Evolutionary conservation across 2,888 invertebrate genomes (phyloP).

Genomic region (Dione juno): DNA sequence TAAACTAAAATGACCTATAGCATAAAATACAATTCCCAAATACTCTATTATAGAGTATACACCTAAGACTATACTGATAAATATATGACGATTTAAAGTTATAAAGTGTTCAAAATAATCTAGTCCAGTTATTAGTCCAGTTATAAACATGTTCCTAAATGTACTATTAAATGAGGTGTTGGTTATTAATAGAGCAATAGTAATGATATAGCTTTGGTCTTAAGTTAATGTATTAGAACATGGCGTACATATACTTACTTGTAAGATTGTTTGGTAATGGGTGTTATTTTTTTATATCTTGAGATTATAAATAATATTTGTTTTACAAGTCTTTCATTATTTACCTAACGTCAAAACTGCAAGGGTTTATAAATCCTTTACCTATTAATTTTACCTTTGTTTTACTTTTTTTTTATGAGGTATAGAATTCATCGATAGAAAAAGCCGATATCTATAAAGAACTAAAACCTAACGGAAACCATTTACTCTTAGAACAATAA

Average conservation of each 20-base stretch:
- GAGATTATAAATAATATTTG: background rate
- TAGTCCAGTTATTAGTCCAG: slow-evolving; percentile 18
- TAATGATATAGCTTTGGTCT: background rate
- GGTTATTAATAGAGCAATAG: background rate
- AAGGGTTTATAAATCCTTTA: background rate
- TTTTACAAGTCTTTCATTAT: background rate
- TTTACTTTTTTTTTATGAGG: no score
- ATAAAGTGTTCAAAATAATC: slow-evolving; percentile 7
- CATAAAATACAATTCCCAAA: no score
- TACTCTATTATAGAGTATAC: background rate
- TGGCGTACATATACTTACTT: no score
- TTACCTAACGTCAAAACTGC: background rate
- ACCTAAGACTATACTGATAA: background rate
- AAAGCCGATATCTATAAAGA: background rate
- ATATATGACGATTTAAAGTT: background rate
- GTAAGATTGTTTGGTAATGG: background rate
- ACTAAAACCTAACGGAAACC: background rate
- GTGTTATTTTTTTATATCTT: background rate
- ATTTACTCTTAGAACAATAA: background rate
- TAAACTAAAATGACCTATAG: background rate
- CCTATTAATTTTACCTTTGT: background rate
- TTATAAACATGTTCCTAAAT: slow-evolving; percentile 7
- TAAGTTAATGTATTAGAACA: background rate
- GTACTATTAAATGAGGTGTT: background rate
- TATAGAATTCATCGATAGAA: no score